phyloP scores from a whole-genome alignment of 2,888 invertebrate species.

The Caradrina kadenii region DNA sequence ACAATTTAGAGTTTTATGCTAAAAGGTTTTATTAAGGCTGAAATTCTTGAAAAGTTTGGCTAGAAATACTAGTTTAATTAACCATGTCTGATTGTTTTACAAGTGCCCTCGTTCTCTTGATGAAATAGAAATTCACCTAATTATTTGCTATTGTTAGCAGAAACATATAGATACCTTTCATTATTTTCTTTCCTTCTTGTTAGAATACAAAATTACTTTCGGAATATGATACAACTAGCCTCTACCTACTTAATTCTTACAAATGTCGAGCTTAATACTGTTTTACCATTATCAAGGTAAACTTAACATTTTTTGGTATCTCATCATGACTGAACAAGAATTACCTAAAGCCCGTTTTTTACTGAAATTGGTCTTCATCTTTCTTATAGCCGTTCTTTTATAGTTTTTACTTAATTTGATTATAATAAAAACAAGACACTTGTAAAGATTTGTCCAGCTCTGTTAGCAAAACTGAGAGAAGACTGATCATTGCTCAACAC shows the following conservation, averaged over 20 bases:
- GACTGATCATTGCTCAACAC: neutral
- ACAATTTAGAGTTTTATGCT: conserved; percentile 8
- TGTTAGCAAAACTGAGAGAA: no score
- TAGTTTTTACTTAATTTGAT: neutral
- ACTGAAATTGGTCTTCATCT: neutral
- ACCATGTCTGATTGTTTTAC: conserved; percentile 10
- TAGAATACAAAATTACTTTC: no score
- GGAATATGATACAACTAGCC: no score
- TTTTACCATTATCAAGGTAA: neutral
- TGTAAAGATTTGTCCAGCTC: no score
- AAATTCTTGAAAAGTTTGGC: conserved; percentile 33
- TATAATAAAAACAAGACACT: neutral
- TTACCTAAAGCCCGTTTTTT: conserved; percentile 4
- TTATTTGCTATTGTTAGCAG: neutral
- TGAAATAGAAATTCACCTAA: neutral
- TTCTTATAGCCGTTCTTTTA: neutral
- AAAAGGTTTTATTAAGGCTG: neutral
- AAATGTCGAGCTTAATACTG: neutral
- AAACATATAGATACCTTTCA: no score
- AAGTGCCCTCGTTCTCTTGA: conserved; percentile 5
- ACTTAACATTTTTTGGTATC: neutral
- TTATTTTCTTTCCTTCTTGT: no score
- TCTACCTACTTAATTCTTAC: neutral
- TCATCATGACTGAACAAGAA: conserved; percentile 10
- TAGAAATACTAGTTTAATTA: neutral